phyloP scores from a whole-genome alignment of 2,888 invertebrate genomes.

The Gastrophysa polygoni region DNA sequence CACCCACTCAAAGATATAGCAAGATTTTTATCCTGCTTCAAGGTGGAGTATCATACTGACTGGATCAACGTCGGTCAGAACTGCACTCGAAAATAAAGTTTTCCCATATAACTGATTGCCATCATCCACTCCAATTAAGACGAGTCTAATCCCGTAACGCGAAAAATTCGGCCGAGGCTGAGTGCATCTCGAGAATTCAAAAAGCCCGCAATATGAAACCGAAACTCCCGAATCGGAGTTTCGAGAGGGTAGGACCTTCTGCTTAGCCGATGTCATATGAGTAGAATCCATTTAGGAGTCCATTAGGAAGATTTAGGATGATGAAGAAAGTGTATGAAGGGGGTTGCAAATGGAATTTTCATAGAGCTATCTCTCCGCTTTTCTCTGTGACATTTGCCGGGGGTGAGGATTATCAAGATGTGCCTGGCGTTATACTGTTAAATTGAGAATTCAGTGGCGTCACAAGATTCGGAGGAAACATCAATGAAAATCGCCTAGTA shows the following conservation, averaged over 20 bases:
- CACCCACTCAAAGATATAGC: no score
- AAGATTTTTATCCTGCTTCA: no score
- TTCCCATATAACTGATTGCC: neutral
- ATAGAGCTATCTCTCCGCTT: neutral
- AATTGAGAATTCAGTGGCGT: constrained; percentile 3
- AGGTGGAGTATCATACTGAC: no score
- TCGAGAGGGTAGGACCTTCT: constrained; percentile 22
- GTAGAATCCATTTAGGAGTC: constrained; percentile 55
- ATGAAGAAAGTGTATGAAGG: constrained; percentile 47
- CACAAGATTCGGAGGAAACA: no score
- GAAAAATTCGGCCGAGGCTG: constrained; percentile 19
- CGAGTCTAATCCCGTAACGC: neutral
- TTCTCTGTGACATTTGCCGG: constrained; percentile 22
- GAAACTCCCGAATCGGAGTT: constrained; percentile 29
- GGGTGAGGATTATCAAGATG: constrained; percentile 26
- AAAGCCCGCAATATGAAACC: constrained; percentile 38
- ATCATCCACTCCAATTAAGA: constrained; percentile 16
- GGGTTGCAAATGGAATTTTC: constrained; percentile 34
- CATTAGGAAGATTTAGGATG: constrained; percentile 55
- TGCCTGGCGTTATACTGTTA: constrained; percentile 5
- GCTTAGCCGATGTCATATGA: constrained; percentile 52
- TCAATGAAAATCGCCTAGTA: no score
- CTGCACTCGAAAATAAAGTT: neutral
- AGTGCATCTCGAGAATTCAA: constrained; percentile 38
- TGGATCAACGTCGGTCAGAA: no score